Evolutionary conservation across 2,113 vertebrate species (phyloP), one percentile per base, ranked within the genome.

Genomic region (Sclerurus mexicanus): DNA sequence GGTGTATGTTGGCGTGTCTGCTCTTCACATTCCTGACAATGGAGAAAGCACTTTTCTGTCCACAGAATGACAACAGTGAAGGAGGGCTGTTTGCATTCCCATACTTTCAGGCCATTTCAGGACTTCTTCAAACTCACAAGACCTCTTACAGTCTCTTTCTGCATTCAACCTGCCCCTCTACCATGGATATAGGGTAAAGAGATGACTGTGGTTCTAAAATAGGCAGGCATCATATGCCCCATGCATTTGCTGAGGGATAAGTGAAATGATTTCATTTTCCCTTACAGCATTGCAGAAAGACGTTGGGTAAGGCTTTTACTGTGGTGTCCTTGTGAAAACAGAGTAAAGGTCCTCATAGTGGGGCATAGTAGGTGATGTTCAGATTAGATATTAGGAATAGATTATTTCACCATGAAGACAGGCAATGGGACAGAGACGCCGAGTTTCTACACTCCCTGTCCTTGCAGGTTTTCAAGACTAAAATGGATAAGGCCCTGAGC

Each of bases 201-300:
- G 11, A n/a, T 5, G 22, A 64, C 33, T 42, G 20, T 33, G 53
- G 9, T 30, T 85, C n/a, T 49, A 44, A 58, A 71, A 20, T 15
- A 79, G 47, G 19, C 33, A 83, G 63, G 13, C 28, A 67, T 47
- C 21, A 14, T 4, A 42, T 12, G 25, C 2, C 8, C 15, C 13
- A 8, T 24, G 14, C 1, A 0, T 81, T 85, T 9, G 1, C 14
- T 69, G 8, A 2, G 12, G 7, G 12, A 5, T 46, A 55, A 42
- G 27, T 7, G 18, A 20, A 31, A 25, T 15, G 5, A 22, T 7
- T 62, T 75, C 28, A 14, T 23, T 55, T 8, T 2, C 12, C 19
- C 23, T 72, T n/a, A 30, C 8, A 78, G 37, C 22, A 46, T 0
- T 72, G 37, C 20, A 62, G 35, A 47, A 62, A 11, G 30, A 58